A percentile compares a stretch with the other conserved stretches of the same genome.
These are phyloP conservation scores for Chymomyza caudatula DNA, from an alignment of 2,888 invertebrate genomes.

Conservation along the genomic window DNA sequence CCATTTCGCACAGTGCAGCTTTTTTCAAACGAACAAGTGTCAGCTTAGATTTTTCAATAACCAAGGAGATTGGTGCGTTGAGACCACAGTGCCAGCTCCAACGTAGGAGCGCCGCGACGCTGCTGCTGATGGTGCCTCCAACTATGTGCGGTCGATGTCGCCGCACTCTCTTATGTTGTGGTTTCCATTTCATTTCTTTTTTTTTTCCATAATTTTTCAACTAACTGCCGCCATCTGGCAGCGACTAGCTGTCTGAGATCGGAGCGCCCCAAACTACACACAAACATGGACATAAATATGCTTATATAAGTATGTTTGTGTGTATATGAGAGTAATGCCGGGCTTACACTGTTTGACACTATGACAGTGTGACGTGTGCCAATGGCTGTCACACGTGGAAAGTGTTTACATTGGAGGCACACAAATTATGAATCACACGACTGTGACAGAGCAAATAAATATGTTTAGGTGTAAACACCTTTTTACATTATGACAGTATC, in stretches of 20 bases:
- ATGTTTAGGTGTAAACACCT: no score
- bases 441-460: no score
- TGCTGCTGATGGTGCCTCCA: not conserved
- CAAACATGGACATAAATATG: no score
- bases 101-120: no score
- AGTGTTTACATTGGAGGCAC: no score
- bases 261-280: not conserved
- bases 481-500: no score
- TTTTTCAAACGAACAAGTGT: conserved; percentile 24
- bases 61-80: conserved; percentile 12
- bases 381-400: no score
- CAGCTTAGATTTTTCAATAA: conserved; percentile 34
- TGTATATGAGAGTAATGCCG: no score
- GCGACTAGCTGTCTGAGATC: conserved; percentile 35
- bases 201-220: not conserved
- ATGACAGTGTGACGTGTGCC: no score
- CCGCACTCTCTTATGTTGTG: conserved; percentile 12
- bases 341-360: no score
- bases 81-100: conserved; percentile 1
- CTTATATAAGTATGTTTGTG: no score
- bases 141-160: conserved; percentile 7
- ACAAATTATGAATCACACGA: no score
- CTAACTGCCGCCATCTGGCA: not conserved
- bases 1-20: not conserved
- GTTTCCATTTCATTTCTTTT: conserved; percentile 3